Conservation (phyloP, 2,797 vertebrate species). For the Urophycis tenuis region DNA sequence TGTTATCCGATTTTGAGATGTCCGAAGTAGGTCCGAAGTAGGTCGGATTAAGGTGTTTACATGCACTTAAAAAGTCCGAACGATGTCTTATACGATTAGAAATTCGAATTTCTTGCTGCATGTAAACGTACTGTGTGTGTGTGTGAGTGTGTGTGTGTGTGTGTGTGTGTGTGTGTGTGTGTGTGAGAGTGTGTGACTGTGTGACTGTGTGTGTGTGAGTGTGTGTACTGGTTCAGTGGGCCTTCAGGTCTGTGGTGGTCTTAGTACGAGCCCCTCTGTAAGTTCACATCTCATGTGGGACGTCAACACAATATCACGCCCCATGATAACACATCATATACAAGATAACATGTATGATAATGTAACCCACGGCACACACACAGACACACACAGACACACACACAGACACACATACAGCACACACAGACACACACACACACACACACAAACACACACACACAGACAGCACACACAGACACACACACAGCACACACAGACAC, state of each 20-base stretch:
- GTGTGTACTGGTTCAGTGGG: background rate
- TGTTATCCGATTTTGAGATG: too few species aligned
- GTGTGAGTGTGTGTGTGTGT: background rate
- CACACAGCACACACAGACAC: too few species aligned
- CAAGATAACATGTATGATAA: background rate
- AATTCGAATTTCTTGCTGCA: too few species aligned
- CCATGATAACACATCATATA: background rate
- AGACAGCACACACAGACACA: background rate
- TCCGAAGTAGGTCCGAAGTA: too few species aligned
- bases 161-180: background rate
- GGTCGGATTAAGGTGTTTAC: too few species aligned
- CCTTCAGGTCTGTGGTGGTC: background rate
- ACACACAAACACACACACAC: background rate
- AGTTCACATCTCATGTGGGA: background rate
- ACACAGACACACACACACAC: too few species aligned
- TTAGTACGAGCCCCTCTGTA: background rate
- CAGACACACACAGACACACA: too few species aligned
- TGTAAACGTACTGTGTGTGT: too few species aligned
- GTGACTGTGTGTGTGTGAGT: constrained; percentile 7
- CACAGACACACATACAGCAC: too few species aligned
- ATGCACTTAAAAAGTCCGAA: too few species aligned
- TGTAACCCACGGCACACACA: background rate
- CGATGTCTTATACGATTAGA: too few species aligned
- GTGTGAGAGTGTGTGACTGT: constrained; percentile 3
- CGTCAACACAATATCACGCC: background rate